Evolutionary conservation across 2,797 vertebrate genomes (phyloP).

Genomic region (Anabacerthia variegaticeps): DNA sequence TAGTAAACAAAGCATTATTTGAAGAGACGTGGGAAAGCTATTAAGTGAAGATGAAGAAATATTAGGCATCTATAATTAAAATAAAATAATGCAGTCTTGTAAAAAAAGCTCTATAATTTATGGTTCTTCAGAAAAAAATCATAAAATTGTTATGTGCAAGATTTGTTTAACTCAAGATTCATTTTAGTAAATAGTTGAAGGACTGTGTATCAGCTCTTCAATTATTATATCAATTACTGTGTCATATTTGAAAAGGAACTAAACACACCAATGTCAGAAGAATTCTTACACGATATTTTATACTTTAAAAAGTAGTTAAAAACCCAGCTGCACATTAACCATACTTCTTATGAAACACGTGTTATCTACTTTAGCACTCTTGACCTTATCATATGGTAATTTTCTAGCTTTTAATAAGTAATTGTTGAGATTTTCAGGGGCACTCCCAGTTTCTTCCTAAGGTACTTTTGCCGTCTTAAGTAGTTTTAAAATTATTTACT

Average conservation of each 20-base stretch:
- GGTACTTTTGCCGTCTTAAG: slow-evolving; percentile 57
- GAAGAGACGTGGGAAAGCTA: background rate
- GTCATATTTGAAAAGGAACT: background rate
- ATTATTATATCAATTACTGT: background rate
- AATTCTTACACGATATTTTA: background rate
- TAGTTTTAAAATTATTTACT: slow-evolving; percentile 49
- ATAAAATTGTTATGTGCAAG: background rate
- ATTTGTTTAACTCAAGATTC: background rate
- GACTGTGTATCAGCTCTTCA: background rate
- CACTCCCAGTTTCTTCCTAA: slow-evolving; percentile 51
- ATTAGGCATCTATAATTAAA: background rate
- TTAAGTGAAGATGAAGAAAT: background rate
- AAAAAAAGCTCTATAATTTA: background rate
- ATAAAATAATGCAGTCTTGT: background rate
- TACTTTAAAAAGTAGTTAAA: slow-evolving; percentile 38
- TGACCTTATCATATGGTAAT: slow-evolving; percentile 62
- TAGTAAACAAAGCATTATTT: background rate
- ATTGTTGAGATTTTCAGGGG: slow-evolving; percentile 49
- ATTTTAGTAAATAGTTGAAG: background rate
- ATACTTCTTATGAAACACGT: slow-evolving; percentile 17
- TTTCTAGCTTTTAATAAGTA: slow-evolving; percentile 56
- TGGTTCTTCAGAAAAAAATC: background rate
- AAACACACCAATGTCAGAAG: background rate
- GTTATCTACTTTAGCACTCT: slow-evolving; percentile 62
- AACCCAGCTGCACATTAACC: slow-evolving; percentile 52